Percentiles rank a stretch among this genome's conserved stretches.
These are phyloP conservation scores for Allenopithecus nigroviridis DNA, from an alignment of 2,797 vertebrate species.

Conservation along the genomic window DNA sequence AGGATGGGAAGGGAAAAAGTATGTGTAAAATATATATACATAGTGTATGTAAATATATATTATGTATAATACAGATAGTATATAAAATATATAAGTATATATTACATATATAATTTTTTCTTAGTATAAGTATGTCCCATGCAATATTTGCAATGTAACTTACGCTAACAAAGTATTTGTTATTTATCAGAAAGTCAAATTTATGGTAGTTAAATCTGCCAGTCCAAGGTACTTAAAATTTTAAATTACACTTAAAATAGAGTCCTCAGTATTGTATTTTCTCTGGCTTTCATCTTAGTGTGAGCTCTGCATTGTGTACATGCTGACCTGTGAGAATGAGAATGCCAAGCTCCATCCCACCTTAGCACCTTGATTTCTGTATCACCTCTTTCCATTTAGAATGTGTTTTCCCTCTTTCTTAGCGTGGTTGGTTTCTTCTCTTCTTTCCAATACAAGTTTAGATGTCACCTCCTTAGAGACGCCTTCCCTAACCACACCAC, in stretches of 20 bases:
- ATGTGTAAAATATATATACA: not conserved
- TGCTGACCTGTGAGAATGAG: not conserved
- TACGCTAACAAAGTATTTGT: not conserved
- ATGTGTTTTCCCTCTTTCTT: not conserved
- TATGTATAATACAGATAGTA: no score
- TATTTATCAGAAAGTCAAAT: not conserved
- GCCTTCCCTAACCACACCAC: not conserved
- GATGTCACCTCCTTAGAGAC: not conserved
- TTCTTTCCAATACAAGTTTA: not conserved
- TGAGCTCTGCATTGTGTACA: not conserved
- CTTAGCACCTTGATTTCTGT: accelerated
- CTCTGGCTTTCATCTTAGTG: not conserved
- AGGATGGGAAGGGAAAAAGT: not conserved
- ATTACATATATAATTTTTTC: not conserved
- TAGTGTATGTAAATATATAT: not conserved
- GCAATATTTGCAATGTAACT: not conserved
- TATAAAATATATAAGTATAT: not conserved
- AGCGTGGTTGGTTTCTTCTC: not conserved
- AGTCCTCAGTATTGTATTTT: not conserved
- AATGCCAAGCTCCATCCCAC: not conserved
- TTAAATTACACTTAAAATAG: not conserved
- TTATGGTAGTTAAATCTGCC: not conserved
- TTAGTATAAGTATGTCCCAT: not conserved
- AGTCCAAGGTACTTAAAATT: not conserved
- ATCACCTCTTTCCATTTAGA: no score